Base-by-base conservation (phyloP, 2,113 vertebrate genomes). In the Syngnathus floridae region DNA sequence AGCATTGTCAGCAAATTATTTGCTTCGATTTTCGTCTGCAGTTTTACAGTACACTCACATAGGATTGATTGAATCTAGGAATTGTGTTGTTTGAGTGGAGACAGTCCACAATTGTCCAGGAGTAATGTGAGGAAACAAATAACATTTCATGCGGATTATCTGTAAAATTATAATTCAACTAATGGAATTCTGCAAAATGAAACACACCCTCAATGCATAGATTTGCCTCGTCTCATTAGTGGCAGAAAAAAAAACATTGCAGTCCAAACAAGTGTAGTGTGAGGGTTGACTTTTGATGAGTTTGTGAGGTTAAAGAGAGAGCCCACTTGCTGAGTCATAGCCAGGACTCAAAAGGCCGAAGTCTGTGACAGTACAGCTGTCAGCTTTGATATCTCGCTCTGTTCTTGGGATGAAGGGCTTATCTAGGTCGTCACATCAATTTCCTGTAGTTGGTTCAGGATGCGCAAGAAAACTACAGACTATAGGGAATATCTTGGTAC, bases 331-430 rank as follows among this genome's bases (percentile, higher is more conserved):
- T 60, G 75, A 40, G 71, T 62, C 82, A 84, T 83, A 82, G 26
- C 26, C 26, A 3, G 73, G 66, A 46, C 67, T 80, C 61, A 68
- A 71, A 77, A 63, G 71, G 49, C 75, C 83, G 85, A 84, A 83
- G 67, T 63, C 72, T 45, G 76, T 64, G 83, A 65, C 64, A 62
- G 65, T 77, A 49, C 62, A 71, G 70, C 79, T 84, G 84, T 80
- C 82, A 77, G 79, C 66, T 78, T 79, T 75, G 80, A 86, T 81
- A 78, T 66, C 72, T 51, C 66, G 66, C 64, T 55, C 9, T 67
- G 75, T 22, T 80, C 67, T 31, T 59, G 74, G 31, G 60, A 59
- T 55, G 71, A 65, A 69, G 64, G 26, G 55, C 70, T 81, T 67
- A 83, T 73, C 72, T 43, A 66, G 65, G 37, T 41, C 41, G 58